Evolutionary conservation across 1,140 invertebrate genomes (phyloP).

Genomic region (Colletes latitarsis): DNA sequence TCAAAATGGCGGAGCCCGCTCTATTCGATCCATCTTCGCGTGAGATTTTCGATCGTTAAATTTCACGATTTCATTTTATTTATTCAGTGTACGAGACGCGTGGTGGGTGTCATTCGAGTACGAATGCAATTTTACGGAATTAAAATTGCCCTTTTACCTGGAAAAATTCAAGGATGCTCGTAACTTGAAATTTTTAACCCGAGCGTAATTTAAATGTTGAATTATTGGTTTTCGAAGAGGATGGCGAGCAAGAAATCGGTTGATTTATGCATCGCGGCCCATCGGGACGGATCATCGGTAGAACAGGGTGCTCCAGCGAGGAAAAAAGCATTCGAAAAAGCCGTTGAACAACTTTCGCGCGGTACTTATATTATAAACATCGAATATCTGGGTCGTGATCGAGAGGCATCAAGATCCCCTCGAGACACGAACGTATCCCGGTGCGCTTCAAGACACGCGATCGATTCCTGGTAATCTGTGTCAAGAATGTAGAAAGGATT

Average conservation of each 20-base stretch:
- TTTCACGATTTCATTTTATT: no score
- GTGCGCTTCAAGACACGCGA: not conserved
- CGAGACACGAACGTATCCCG: conserved; percentile 10
- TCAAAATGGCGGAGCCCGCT: no score
- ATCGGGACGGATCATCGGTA: not conserved
- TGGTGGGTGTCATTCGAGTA: no score
- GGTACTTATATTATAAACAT: conserved; percentile 8
- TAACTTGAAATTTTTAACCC: no score
- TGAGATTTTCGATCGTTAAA: no score
- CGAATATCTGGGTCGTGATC: conserved; percentile 54
- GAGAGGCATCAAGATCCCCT: conserved; percentile 18
- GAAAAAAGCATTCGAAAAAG: conserved; percentile 58
- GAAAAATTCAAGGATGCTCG: no score
- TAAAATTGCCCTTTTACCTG: no score
- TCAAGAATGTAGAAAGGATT: conserved; percentile 18
- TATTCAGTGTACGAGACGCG: no score
- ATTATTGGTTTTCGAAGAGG: no score
- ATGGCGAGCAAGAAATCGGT: not conserved
- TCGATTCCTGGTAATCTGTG: conserved; percentile 22
- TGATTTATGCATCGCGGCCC: not conserved
- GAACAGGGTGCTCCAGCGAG: not conserved
- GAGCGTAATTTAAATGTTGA: no score
- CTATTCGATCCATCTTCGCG: no score
- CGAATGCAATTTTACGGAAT: no score
- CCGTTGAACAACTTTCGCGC: conserved; percentile 57